Base-by-base conservation (phyloP, 2,113 vertebrate genomes). In the Nerophis lumbriciformis region DNA sequence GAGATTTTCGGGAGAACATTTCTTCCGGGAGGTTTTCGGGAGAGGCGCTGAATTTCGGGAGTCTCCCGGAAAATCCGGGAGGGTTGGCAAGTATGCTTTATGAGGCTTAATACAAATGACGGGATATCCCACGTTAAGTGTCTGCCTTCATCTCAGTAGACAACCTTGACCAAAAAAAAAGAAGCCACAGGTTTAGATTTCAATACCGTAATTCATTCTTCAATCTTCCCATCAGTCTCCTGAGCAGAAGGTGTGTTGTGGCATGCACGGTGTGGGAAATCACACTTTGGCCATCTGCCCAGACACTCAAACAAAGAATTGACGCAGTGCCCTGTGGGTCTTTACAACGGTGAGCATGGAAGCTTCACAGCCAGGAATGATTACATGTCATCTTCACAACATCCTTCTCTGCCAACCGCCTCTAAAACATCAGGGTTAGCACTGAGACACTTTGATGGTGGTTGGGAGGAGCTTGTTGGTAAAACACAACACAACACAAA, bases 371-470 rank as follows among this genome's bases (percentile, higher is more conserved):
- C 87, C 85, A 87, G 87, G 88, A 92, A 78, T 90, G 88, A 92
- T 92, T 92, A 92, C 75, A 86, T 71, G 69, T 89, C 86, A 84
- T 84, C 85, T 92, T 83, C 64, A 87, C 90, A 87, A 81, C 86
- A 85, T 89, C 85, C 85, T 74, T 87, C 79, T 83, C 66, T 91
- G 91, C 90, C 92, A 94, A 87, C 84, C 88, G 80, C 77, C 85
- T 83, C 79, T 88, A 90, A 90, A 90, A 81, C 72, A 86, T 73
- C 71, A 61, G 65, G 80, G 75, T 53, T 28, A 59, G 52, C 50
- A 48, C 44, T 35, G n/a, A 54, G 49, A 36, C 47, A 8, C 21
- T 59, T 36, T 50, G 45, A 57, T 44, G 71, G 35, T 38, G 48
- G 10, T 35, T 36, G 36, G 55, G 50, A 4, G 6, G 16, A n/a